Evolutionary conservation across 1,140 invertebrate genomes (phyloP).

Genomic region (Neodiprion pinetum): DNA sequence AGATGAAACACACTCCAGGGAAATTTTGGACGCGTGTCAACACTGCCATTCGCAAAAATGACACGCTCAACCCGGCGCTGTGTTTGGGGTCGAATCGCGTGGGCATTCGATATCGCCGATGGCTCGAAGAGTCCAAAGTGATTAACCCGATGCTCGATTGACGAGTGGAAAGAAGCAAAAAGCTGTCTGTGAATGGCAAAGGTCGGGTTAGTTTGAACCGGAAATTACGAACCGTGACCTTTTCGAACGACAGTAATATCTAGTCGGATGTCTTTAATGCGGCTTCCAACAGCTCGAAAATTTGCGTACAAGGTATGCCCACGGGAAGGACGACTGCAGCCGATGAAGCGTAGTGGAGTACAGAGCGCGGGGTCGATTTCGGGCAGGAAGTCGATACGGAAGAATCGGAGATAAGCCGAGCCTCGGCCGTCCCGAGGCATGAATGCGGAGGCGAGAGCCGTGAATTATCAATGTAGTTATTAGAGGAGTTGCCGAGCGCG

Average conservation of each 20-base stretch:
- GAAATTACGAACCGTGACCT: too few species aligned
- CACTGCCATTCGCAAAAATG: conserved; percentile 26
- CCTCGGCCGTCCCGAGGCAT: conserved; percentile 6
- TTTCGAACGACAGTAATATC: too few species aligned
- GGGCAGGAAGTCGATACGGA: not conserved
- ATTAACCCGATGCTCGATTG: not conserved
- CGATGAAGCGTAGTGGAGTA: not conserved
- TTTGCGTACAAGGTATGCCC: too few species aligned
- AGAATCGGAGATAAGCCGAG: not conserved
- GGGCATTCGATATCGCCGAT: not conserved
- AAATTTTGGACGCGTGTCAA: conserved; percentile 29
- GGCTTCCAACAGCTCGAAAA: too few species aligned
- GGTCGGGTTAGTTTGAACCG: too few species aligned
- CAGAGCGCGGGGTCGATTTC: too few species aligned
- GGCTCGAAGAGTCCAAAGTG: not conserved
- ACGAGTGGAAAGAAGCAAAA: not conserved
- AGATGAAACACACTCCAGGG: conserved; percentile 31
- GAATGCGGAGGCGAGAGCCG: conserved; percentile 26
- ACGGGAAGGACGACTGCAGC: not conserved
- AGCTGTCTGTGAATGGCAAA: too few species aligned
- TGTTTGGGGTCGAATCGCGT: not conserved
- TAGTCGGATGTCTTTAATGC: too few species aligned
- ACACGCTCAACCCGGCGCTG: not conserved
- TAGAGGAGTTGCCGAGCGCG: conserved; percentile 29
- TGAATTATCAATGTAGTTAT: conserved; percentile 37